Conservation (phyloP, 2,888 invertebrate species). For the Sipha maydis region DNA sequence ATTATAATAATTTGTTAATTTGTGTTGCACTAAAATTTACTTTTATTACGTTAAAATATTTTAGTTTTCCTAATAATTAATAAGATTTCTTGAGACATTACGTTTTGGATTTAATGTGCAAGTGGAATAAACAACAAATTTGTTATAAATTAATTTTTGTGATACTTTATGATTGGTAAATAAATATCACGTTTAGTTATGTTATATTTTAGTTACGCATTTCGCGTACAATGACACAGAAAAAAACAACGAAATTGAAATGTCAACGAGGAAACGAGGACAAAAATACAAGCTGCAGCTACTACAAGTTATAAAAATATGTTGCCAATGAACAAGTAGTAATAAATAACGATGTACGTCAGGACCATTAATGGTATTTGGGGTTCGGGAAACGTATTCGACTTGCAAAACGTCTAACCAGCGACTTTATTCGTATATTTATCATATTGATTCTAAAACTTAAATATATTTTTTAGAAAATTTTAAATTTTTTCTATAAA, state of each 20-base stretch:
- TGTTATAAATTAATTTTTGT: neutral
- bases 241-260: slow-evolving; percentile 7
- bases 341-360: slow-evolving; percentile 31
- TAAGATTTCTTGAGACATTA: no score
- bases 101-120: no score
- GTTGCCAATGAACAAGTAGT: slow-evolving; percentile 17
- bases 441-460: neutral
- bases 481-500: no score
- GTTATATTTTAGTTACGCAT: neutral
- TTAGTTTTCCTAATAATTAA: no score
- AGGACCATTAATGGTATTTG: slow-evolving; percentile 31
- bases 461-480: neutral
- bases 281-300: neutral
- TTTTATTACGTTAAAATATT: no score
- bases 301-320: neutral
- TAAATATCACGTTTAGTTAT: neutral
- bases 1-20: no score
- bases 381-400: slow-evolving; percentile 19
- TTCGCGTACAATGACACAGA: neutral
- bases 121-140: no score
- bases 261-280: slow-evolving; percentile 8
- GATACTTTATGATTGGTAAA: neutral
- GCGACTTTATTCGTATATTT: neutral
- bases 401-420: slow-evolving; percentile 2
- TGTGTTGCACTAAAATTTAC: no score